Conservation (phyloP, 2,888 invertebrate genomes). For the Macaria notata region DNA sequence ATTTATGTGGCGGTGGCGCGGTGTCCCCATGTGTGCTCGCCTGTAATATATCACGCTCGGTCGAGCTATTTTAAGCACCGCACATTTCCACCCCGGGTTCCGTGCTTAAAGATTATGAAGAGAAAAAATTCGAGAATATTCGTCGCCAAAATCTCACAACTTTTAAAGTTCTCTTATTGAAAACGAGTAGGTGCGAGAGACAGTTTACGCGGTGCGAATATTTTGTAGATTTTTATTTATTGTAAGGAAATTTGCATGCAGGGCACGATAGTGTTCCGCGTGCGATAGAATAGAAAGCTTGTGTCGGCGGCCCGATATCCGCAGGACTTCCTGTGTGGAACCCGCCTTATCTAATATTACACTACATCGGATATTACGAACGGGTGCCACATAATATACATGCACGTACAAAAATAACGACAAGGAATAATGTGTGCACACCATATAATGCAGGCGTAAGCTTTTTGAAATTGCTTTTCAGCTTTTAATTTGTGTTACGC, state of each 20-base stretch:
- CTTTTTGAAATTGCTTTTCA: no score
- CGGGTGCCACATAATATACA: neutral
- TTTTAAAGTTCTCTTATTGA: constrained; percentile 11
- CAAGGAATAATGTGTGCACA: no score
- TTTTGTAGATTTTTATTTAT: constrained; percentile 16
- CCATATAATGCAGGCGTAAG: no score
- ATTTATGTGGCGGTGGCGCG: constrained; percentile 20
- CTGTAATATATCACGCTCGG: constrained; percentile 31
- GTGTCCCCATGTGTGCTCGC: constrained; percentile 23
- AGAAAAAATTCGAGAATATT: constrained; percentile 15
- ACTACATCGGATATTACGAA: constrained; percentile 8
- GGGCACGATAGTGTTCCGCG: constrained; percentile 11
- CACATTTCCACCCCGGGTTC: constrained; percentile 21
- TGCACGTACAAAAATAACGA: neutral
- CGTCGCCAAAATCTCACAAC: constrained; percentile 2
- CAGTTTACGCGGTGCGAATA: constrained; percentile 16
- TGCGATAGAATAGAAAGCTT: constrained; percentile 18
- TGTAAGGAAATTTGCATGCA: constrained; percentile 17
- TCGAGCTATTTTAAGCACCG: constrained; percentile 28
- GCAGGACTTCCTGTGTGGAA: constrained; percentile 17
- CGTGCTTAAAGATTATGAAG: constrained; percentile 15
- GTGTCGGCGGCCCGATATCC: constrained; percentile 20
- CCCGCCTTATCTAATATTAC: constrained; percentile 15
- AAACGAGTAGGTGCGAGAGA: constrained; percentile 13
- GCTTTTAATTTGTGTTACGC: no score